Evolutionary conservation across 2,113 vertebrate genomes (phyloP).

Genomic region (Muntiacus muntjak): DNA sequence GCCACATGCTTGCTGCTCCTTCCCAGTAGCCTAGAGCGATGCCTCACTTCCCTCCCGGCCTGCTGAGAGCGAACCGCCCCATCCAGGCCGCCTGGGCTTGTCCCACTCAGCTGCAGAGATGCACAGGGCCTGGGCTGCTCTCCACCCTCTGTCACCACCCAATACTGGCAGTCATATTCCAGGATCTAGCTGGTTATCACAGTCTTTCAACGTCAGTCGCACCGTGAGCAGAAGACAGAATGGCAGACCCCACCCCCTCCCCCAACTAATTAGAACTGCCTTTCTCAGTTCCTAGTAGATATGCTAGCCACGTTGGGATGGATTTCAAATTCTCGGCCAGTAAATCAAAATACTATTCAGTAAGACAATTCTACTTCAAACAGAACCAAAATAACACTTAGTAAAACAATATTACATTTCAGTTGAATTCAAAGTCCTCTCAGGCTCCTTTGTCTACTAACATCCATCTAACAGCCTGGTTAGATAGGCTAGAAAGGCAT

Average conservation of each 20-base stretch:
- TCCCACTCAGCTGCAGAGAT: background rate
- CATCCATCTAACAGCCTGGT: background rate
- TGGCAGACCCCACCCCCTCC: background rate
- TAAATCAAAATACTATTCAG: background rate
- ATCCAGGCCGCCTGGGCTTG: background rate
- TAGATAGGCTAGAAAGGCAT: background rate
- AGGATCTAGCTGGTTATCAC: background rate
- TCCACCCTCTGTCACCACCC: background rate
- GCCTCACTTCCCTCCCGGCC: background rate
- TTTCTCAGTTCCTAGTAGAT: background rate
- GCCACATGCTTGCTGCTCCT: slow-evolving; percentile 10
- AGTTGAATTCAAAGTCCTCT: background rate
- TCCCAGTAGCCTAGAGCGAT: slow-evolving; percentile 34
- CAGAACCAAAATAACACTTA: background rate
- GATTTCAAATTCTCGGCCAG: background rate
- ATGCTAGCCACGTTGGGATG: background rate
- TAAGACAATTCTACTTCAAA: background rate
- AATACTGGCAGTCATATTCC: background rate
- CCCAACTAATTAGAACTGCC: background rate
- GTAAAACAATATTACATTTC: background rate
- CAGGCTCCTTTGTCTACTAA: background rate
- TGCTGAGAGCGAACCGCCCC: background rate
- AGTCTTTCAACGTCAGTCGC: background rate
- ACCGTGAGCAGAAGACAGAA: background rate
- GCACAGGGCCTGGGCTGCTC: background rate